Evolutionary conservation across 2,113 vertebrate species (phyloP), one percentile per base, ranked within the genome.

Genomic region (Hippolais icterina): DNA sequence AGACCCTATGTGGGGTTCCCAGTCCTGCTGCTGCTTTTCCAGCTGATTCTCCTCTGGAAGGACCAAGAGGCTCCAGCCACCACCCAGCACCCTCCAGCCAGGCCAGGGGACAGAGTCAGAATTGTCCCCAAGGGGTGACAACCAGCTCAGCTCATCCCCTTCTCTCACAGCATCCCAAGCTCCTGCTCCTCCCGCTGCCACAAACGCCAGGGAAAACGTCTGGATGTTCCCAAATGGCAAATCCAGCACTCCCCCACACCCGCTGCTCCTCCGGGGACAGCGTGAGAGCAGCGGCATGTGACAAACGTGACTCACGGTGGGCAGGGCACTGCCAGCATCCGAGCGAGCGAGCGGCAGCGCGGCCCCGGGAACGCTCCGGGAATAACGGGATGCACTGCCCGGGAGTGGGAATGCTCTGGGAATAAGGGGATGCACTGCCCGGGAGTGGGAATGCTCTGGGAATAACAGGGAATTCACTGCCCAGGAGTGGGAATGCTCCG

Each of bases 231-330:
- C 57, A 75, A 88, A 57, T 5, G 90, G 83, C 54, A 87, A 52
- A 60, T 2, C 19, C 8, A 71, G 89, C 77, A 37, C 83, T 87
- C 88, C 78, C 80, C 68, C 95, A 68, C 91, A 46, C 11, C 42
- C 18, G 10, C 83, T 78, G 91, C 92, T 96, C 39, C 86, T 90
- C 24, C 10, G 13, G 89, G 91, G 83, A 64, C 85, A 31, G 79
- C 77, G 44, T 14, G 88, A 90, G 88, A 83, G 94, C 78, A 39
- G 78, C 88, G 4, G 56, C 74, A 92, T 95, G 95, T 96, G 96
- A 97, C 93, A 87, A 87, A 59, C 16, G 37, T 97, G 69, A 97
- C 69, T 95, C 95, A 97, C 17, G 31, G 5, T 59, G 88, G 54
- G 93, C 24, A 52, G 35, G 7, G 85, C 75, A n/a, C 88, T 15